Evolutionary conservation across 2,888 invertebrate species (phyloP).

Genomic region (Silvanus unidentatus): DNA sequence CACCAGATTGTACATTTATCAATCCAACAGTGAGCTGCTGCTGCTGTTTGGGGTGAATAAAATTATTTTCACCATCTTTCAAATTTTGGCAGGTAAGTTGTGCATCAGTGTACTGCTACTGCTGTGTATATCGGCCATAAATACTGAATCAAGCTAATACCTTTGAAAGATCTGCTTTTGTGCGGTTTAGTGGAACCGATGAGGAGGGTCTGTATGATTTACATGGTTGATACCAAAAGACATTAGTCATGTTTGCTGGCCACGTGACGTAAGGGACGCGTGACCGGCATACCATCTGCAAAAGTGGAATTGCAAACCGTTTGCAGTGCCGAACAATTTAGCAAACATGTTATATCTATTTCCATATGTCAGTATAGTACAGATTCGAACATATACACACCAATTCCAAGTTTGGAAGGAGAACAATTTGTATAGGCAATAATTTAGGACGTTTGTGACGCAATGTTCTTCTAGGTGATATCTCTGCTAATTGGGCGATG

Average conservation of each 20-base stretch:
- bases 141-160: no score
- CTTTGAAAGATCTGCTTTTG: constrained; percentile 29
- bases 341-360: constrained; percentile 13
- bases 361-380: constrained; percentile 11
- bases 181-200: not conserved
- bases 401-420: not conserved
- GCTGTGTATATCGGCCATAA: no score
- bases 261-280: constrained; percentile 24
- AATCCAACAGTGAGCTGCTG: no score
- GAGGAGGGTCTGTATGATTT: constrained; percentile 21
- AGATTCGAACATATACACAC: constrained; percentile 3
- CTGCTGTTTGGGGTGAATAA: no score
- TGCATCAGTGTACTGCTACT: no score
- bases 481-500: no score
- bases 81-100: no score
- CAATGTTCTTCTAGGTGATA: no score
- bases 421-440: no score
- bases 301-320: constrained; percentile 5
- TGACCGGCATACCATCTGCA: constrained; percentile 20
- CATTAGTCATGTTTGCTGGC: constrained; percentile 26
- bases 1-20: no score
- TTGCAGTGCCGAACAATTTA: constrained; percentile 7
- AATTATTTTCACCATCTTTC: no score
- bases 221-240: constrained; percentile 27
- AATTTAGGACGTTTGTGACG: no score